A percentile compares a stretch with the other conserved stretches of the same genome.
phyloP scores from a whole-genome alignment of 1,140 invertebrate species.

The Pygmarrhopalites habei region DNA sequence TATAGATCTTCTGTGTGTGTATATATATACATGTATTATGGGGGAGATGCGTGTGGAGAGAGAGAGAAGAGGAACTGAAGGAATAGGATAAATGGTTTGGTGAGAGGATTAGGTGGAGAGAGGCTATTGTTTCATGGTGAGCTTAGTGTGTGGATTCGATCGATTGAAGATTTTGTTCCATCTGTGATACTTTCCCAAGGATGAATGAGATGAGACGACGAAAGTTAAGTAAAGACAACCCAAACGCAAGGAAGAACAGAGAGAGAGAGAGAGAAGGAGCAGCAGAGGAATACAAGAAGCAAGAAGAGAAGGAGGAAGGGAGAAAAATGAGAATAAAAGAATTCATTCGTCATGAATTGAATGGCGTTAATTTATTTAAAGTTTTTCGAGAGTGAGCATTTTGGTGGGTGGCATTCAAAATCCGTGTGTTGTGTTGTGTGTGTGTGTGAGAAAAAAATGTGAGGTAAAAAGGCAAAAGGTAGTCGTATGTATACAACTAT shows the following conservation, averaged over 20 bases:
- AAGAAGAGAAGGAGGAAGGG: conserved; percentile 12
- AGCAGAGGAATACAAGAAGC: conserved; percentile 13
- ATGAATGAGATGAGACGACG: conserved; percentile 15
- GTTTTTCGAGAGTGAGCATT: conserved; percentile 32
- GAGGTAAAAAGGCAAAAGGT: too few species aligned
- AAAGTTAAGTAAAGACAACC: conserved; percentile 6
- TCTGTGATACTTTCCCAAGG: conserved; percentile 33
- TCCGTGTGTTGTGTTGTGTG: conserved; percentile 1
- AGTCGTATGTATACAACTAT: too few species aligned
- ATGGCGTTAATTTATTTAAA: conserved; percentile 40
- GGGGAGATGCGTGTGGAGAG: too few species aligned
- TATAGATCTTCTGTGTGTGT: too few species aligned
- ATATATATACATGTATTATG: too few species aligned
- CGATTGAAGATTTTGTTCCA: conserved; percentile 32
- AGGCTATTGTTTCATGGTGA: conserved; percentile 34
- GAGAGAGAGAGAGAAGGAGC: conserved; percentile 1
- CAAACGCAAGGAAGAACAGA: neutral
- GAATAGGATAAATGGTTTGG: conserved; percentile 30
- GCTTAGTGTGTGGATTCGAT: conserved; percentile 34
- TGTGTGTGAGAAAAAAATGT: neutral
- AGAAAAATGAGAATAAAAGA: conserved; percentile 30
- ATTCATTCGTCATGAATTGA: conserved; percentile 40
- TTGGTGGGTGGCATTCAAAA: conserved; percentile 34
- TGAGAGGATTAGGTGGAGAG: conserved; percentile 29
- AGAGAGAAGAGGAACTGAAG: too few species aligned